phyloP scores from a whole-genome alignment of 1,140 invertebrate species.

The Microvelia longipes region DNA sequence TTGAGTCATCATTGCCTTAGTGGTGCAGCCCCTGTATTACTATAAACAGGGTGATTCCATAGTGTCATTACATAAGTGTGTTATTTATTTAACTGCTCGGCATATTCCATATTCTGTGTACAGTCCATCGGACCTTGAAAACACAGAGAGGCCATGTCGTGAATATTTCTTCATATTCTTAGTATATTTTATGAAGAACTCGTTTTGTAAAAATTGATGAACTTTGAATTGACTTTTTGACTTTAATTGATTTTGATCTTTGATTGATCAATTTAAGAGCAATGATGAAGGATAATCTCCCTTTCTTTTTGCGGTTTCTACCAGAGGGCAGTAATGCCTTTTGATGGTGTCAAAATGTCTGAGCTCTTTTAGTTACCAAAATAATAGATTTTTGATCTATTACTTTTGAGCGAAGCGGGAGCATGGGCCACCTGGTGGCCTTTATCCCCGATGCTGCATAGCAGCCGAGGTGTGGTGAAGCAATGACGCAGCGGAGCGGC shows the following conservation, averaged over 20 bases:
- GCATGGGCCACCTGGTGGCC: no score
- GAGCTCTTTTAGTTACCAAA: not conserved
- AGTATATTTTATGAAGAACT: no score
- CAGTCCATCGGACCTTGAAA: not conserved
- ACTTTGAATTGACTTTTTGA: no score
- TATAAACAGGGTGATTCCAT: not conserved
- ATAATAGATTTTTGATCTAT: no score
- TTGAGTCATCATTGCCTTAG: not conserved
- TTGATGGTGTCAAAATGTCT: not conserved
- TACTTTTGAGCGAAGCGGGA: no score
- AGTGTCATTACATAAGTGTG: not conserved
- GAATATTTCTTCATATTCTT: not conserved
- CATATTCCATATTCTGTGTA: not conserved
- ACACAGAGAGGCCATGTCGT: not conserved
- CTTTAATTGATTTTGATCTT: no score
- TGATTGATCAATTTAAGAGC: not conserved
- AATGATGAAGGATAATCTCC: not conserved
- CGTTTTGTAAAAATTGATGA: no score
- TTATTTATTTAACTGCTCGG: not conserved
- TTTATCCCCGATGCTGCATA: no score
- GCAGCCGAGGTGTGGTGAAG: no score
- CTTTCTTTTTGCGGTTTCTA: not conserved
- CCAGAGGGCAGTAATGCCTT: not conserved
- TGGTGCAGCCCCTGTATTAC: not conserved
- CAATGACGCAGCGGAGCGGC: no score